Evolutionary conservation across 2,797 vertebrate species (phyloP), one percentile per base, ranked within the genome.

Genomic region (Picus viridis): DNA sequence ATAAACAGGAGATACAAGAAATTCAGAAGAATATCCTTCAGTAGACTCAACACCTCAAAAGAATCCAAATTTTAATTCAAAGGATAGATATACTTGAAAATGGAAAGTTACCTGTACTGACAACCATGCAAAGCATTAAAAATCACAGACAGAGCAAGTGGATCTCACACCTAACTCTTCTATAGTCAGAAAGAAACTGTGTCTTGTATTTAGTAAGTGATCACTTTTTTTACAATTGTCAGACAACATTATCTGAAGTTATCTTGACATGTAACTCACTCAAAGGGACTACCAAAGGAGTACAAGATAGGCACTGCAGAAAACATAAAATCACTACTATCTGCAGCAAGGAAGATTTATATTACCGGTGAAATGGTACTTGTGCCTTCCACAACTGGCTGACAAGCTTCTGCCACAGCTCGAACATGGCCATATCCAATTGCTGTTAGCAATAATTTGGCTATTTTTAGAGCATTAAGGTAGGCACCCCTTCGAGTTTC

Each of bases 371-470:
- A 99, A 93, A 99, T 97, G 8, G 99, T 98, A 97, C 98, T 98
- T 92, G 98, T 98, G 92, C 99, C 99, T 93, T 99, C 99, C 20
- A 98, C 98, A 73, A 98, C 98, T 47, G 99, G 99, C 92, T 99
- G 99, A 97, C 98, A 99, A 81, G 99, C 99, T 97, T 99, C 99
- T n/a, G 99, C 99, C 85, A 99, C 99, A 70, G 99, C 98, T 94
- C 99, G 98, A 90, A 99, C 99, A 5, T 99, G 99, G 72, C 99
- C 99, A 91, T 99, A 99, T 92, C 99, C 99, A 88, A 99, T 98
- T 22, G 99, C 99, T 65, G 99, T 99, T 56, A 99, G 98, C 83
- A 99, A 97, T 64, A 99, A 98, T 97, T 99, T 99, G 96, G 98
- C 99, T 94, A 99, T 99, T 98, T 99, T 99, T 91, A 99, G 98